These are phyloP conservation scores for Karalla daura DNA, from an alignment of 2,797 vertebrate species.

Conservation along the genomic window DNA sequence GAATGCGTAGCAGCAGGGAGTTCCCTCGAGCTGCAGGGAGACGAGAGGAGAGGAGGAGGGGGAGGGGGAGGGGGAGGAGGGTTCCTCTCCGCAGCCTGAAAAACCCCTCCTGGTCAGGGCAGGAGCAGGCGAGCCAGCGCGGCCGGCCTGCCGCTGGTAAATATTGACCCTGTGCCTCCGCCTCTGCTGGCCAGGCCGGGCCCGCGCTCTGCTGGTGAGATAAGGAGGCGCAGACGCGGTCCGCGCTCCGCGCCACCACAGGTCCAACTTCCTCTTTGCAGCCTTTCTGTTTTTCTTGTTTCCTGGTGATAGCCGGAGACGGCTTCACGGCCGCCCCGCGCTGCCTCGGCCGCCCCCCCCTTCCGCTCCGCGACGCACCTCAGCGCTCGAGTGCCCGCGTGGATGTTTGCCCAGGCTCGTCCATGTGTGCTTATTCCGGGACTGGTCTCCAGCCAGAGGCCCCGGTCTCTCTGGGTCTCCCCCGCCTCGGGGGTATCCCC, in stretches of 20 bases:
- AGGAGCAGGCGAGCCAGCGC: slow-evolving; percentile 14
- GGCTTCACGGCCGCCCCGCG: not conserved
- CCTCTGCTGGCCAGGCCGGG: slow-evolving; percentile 3
- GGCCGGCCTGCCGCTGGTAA: no score
- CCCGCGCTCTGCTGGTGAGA: slow-evolving; percentile 50
- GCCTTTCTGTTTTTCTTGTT: slow-evolving; percentile 20
- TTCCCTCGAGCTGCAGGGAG: slow-evolving; percentile 79
- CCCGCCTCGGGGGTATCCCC: slow-evolving; percentile 45
- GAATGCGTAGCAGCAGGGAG: slow-evolving; percentile 81
- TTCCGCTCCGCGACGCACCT: slow-evolving; percentile 15
- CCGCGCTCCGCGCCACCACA: slow-evolving; percentile 25
- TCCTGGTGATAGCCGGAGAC: slow-evolving; percentile 44
- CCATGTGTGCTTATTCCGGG: slow-evolving; percentile 33
- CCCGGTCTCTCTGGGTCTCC: slow-evolving; percentile 20
- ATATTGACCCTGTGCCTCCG: slow-evolving; percentile 81
- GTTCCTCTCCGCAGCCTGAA: slow-evolving; percentile 67
- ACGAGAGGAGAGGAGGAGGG: slow-evolving; percentile 55
- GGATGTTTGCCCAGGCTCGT: slow-evolving; percentile 37
- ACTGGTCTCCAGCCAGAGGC: slow-evolving; percentile 32
- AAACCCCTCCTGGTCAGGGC: slow-evolving; percentile 58
- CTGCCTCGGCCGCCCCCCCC: not conserved
- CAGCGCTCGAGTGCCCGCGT: slow-evolving; percentile 13
- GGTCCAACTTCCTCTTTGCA: slow-evolving; percentile 43
- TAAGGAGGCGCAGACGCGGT: slow-evolving; percentile 5
- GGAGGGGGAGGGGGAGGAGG: slow-evolving; percentile 47